These are phyloP conservation scores for Dendroctonus valens DNA, from an alignment of 1,140 invertebrate species.

Conservation along the genomic window DNA sequence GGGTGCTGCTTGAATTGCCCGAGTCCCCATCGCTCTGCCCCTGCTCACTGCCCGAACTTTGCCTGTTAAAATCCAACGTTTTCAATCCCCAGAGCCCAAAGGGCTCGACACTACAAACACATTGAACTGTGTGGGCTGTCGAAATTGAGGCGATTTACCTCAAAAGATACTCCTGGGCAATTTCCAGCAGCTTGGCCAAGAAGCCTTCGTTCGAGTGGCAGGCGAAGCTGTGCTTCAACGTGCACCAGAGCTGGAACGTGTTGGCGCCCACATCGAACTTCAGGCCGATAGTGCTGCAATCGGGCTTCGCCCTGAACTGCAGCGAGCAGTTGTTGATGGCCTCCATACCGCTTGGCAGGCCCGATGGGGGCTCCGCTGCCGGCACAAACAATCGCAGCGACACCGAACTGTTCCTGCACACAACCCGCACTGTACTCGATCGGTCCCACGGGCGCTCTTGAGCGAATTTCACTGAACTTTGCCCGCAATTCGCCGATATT, in stretches of 20 bases:
- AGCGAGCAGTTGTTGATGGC: too few relatives aligned
- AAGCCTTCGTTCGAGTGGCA: slow-evolving; percentile 50
- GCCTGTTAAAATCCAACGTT: neutral
- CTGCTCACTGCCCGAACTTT: neutral
- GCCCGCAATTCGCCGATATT: too few relatives aligned
- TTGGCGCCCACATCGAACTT: neutral
- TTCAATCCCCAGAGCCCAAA: neutral
- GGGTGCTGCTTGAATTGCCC: neutral
- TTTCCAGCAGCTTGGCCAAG: slow-evolving; percentile 51
- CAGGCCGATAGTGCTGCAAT: neutral
- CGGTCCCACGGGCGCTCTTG: too few relatives aligned
- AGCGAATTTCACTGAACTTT: too few relatives aligned
- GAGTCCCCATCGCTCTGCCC: neutral
- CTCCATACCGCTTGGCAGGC: too few relatives aligned
- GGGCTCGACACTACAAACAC: neutral
- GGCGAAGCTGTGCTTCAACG: neutral
- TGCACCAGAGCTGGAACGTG: neutral
- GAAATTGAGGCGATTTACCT: too few relatives aligned
- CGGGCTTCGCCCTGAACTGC: too few relatives aligned
- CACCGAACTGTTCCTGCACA: too few relatives aligned
- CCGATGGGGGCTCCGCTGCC: too few relatives aligned
- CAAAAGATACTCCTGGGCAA: slow-evolving; percentile 49
- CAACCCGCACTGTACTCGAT: too few relatives aligned
- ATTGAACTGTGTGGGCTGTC: neutral
- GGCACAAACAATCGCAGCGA: too few relatives aligned